These are phyloP conservation scores for Phocoena sinus DNA, from an alignment of 2,113 vertebrate species.

Conservation along the genomic window DNA sequence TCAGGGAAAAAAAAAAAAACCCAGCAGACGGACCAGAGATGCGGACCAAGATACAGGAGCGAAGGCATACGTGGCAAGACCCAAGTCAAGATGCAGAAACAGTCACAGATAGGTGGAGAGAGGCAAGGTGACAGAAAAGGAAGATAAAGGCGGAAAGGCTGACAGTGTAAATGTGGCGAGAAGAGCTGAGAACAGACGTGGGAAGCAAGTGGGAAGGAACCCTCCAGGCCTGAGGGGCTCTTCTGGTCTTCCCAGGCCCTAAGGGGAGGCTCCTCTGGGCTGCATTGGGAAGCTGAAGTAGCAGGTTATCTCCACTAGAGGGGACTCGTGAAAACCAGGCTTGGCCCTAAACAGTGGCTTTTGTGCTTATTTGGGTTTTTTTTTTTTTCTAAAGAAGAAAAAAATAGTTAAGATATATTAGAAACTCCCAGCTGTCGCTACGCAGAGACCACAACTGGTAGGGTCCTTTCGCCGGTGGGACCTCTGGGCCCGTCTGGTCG, in stretches of 20 bases:
- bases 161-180: neutral
- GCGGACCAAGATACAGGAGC: neutral
- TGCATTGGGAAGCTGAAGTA: neutral
- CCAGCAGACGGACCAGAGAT: neutral
- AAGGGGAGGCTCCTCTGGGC: neutral
- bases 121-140: neutral
- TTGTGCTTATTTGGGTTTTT: neutral
- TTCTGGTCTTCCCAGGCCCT: neutral
- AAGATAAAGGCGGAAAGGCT: neutral
- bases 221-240: neutral
- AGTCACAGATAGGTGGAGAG: neutral
- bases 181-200: neutral
- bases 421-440: constrained; percentile 40
- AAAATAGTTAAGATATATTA: constrained; percentile 12
- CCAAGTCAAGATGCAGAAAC: neutral
- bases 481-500: neutral
- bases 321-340: constrained; percentile 52
- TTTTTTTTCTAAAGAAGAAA: neutral
- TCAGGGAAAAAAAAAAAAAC: neutral
- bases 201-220: too few relatives aligned
- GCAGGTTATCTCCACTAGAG: constrained; percentile 67
- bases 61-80: accelerated
- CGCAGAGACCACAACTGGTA: neutral
- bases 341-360: constrained; percentile 23
- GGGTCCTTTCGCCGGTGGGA: neutral